Evolutionary conservation across 2,113 vertebrate genomes (phyloP).

Genomic region (Stigmatopora nigra): DNA sequence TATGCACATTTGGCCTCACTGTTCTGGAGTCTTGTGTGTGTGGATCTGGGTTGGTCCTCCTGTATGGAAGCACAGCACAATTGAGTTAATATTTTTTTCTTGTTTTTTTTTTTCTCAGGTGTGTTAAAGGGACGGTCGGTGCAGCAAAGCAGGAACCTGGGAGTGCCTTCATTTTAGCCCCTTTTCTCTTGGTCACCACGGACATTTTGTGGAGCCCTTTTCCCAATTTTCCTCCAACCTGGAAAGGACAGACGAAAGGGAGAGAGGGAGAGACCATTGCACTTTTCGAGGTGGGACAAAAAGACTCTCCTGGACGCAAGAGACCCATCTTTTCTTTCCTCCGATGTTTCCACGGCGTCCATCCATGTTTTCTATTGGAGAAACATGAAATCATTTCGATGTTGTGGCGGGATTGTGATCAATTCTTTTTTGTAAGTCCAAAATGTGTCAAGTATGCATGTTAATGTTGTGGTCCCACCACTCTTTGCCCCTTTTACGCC

Average conservation of each 20-base stretch:
- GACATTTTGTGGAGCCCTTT: slow-evolving; percentile 52
- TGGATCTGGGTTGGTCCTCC: too few species aligned
- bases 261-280: slow-evolving; percentile 58
- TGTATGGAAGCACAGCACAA: too few species aligned
- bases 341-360: slow-evolving; percentile 75
- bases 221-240: slow-evolving; percentile 65
- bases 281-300: slow-evolving; percentile 71
- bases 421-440: slow-evolving; percentile 70
- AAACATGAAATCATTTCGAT: slow-evolving; percentile 96
- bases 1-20: too few species aligned
- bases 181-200: slow-evolving; percentile 86
- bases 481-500: neutral
- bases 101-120: slow-evolving; percentile 69
- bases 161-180: slow-evolving; percentile 99
- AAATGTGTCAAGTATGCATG: slow-evolving; percentile 92
- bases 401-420: slow-evolving; percentile 91
- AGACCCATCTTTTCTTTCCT: slow-evolving; percentile 66
- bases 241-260: slow-evolving; percentile 17
- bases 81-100: neutral
- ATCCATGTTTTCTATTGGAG: slow-evolving; percentile 76
- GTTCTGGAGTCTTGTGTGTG: too few species aligned
- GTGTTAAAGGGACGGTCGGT: slow-evolving; percentile 87
- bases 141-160: slow-evolving; percentile 72
- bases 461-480: slow-evolving; percentile 81
- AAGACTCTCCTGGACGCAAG: slow-evolving; percentile 54